Conservation (phyloP, 1,140 invertebrate species). For the Trigoniulus corallinus region DNA sequence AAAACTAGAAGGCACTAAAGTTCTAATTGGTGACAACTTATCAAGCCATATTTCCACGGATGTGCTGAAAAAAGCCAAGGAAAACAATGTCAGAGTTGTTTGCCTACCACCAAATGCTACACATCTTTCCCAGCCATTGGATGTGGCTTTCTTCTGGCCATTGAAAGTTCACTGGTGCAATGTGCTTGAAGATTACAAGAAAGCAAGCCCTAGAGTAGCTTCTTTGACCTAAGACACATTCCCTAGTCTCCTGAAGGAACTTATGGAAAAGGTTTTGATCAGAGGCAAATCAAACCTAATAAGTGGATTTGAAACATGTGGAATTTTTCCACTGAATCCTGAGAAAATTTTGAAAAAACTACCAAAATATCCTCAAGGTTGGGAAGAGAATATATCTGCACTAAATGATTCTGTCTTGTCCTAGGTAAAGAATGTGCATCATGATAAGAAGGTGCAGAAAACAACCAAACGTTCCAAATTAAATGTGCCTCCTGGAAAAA, state of each 20-base stretch:
- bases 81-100: slow-evolving; percentile 23
- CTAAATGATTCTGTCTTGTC: no score
- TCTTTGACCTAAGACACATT: slow-evolving; percentile 15
- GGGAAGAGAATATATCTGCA: no score
- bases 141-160: slow-evolving; percentile 24
- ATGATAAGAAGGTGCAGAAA: no score
- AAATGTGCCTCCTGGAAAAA: no score
- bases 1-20: no score
- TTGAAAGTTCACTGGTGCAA: slow-evolving; percentile 21
- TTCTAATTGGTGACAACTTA: slow-evolving; percentile 28
- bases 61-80: slow-evolving; percentile 17
- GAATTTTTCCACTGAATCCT: slow-evolving; percentile 16
- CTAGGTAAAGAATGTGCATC: no score
- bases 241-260: slow-evolving; percentile 15
- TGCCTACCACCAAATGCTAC: slow-evolving; percentile 25
- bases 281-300: neutral
- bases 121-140: slow-evolving; percentile 26
- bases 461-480: no score
- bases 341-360: slow-evolving; percentile 12
- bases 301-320: slow-evolving; percentile 17
- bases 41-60: slow-evolving; percentile 21
- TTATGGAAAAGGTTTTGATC: slow-evolving; percentile 7
- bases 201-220: slow-evolving; percentile 14
- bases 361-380: no score
- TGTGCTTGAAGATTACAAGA: slow-evolving; percentile 18